Base-by-base conservation (phyloP, 2,888 invertebrate species). In the Drosophila robusta region DNA sequence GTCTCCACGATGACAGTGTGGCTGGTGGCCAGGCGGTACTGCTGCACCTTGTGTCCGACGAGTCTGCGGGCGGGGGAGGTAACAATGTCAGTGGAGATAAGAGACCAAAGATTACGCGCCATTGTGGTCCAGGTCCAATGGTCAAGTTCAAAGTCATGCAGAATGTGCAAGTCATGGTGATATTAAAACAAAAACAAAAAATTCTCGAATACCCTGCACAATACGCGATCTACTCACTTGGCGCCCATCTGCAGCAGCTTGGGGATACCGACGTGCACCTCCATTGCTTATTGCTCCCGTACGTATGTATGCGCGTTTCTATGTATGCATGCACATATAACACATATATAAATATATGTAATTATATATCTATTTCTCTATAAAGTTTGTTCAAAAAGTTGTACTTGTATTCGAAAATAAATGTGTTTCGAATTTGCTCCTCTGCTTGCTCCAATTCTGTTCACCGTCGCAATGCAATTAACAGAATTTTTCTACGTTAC, bases 1-100 rank as follows among this genome's bases (percentile, higher is more conserved):
- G 91, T 92, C 7, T 75, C 66, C 6, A 90, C 50, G n/a, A 87
- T 56, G 11, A 74, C 46, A 4, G 83, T 90, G 54, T 90, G 81
- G 16, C 67, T 86, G 8, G 91, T 91, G 38, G 87, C 65, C 39
- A 90, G 61, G 1, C 80, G 80, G 34, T 75, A 79, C 41, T 91
- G 91, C 45, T 87, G 80, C 9, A 88, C 38, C 63, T 86, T 90
- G 54, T 90, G 84, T 0, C 80, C 70, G 9, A 89, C 62, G 12
- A 87, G 45, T 66, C 91, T 91, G 54, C 11, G n/a, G n/a, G 18
- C 4, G 32, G 16, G 14, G 18, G 22, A 45, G 12, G 42, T 22
- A 47, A 29, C 7, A 24, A 24, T 49, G 6, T 47, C 9, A 58
- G 52, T 34, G 56, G 22, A 18, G 64, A 70, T 47, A 29, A 51